Base-by-base conservation (phyloP, 2,888 invertebrate species). In the Gari tellinella region DNA sequence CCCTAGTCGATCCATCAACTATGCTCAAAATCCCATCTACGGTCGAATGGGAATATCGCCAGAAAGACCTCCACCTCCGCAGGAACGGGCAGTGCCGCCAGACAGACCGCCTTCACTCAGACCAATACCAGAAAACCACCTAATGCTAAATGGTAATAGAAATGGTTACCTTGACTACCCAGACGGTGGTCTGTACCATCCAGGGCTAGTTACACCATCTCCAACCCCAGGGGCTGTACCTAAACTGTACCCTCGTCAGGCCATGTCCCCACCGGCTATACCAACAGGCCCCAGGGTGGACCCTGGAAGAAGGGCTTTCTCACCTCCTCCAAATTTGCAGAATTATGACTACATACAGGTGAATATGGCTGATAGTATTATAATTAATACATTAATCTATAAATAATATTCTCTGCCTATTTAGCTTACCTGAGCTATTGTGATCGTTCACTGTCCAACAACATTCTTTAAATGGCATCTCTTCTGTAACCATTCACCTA, bases 91-190 rank as follows among this genome's bases (percentile, higher is more conserved):
- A 7, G 72, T 49, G 12, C 74, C 89, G 1, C 86, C 88, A 19
- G 89, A 89, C 25, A 65, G 86, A 52, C 76, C 67, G 19, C 74
- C 45, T 19, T 68, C 73, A 40, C 67, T 89, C 15, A 79, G 87
- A 69, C 83, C 89, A 2, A 89, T 89, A 58, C 89, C 89, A 48
- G 89, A 89, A 63, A 85, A 88, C 73, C 69, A 78, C 46, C 86
- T 82, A 53, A 79, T 86, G 66, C 49, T 76, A 12, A 85, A 85
- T 65, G 83, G 82, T 15, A 45, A 62, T n/a, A 72, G 65, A 49
- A 74, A 70, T 38, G 68, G 65, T 7, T 64, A 64, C 25, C 15
- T 61, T 12, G 73, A 66, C 8, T 61, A 60, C 5, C 52, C 61
- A 19, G 69, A 60, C 4, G 62, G 55, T 8, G 45, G 55, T 5